Evolutionary conservation across 2,113 vertebrate species (phyloP), one percentile per base, ranked within the genome.

Genomic region (Brienomyrus brachyistius): DNA sequence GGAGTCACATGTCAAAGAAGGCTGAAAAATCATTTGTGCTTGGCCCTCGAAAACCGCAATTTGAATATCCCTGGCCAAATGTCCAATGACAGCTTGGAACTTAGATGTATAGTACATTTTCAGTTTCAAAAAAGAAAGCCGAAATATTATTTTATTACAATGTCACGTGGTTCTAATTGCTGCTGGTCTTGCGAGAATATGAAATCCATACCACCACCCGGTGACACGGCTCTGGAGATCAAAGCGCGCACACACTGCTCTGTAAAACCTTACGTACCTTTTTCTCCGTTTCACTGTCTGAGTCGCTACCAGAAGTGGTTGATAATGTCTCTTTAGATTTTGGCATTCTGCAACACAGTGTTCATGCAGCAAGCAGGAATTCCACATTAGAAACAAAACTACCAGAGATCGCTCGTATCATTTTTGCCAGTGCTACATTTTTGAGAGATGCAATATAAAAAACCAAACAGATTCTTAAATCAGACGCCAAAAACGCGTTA

Each of bases 301-400:
- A 97, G 92, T 97, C 97, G 54, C 97, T 97, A 77, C 94, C 96
- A 91, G 97, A 97, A 89, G 96, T 97, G 90, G 92, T 90, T 56
- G 97, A 97, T 91, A 98, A 94, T 91, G 97, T 94, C 96, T 98
- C 97, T 96, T 97, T 98, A 94, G 97, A 97, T 83, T 98, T 98
- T 89, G 97, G 97, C 97, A 98, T 98, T 94, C 97, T 98, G 92
- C 85, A 89, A 87, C 51, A 94, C 70, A n/a, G 27, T 31, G 4
- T 6, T 1, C 85, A 87, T 87, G 31, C n/a, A 7, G 5, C 77
- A 48, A 47, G 21, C 80, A 83, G 35, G 17, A 43, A 83, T 23
- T 83, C 45, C 15, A 48, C 80, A 83, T 83, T 83, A 83, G 8
- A 47, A 45, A 10, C 40, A 23, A 9, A 10, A 45, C 77, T 21